Base-by-base conservation (phyloP, 2,888 invertebrate genomes). In the Xanthorhoe spadicearia region DNA sequence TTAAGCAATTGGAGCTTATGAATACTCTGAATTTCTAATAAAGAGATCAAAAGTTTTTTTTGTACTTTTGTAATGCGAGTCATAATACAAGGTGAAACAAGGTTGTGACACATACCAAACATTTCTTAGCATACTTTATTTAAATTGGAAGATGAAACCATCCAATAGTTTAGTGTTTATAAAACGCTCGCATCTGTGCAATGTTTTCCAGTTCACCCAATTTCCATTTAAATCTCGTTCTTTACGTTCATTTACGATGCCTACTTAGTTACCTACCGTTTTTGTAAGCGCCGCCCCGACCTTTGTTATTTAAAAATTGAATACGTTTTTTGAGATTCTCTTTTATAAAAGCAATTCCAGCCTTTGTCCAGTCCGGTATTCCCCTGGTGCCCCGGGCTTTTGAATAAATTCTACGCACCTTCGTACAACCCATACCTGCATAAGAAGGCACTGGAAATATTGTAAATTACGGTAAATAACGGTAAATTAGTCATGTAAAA, bases 351-450 rank as follows among this genome's bases (percentile, higher is more conserved):
- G 80, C 77, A 83, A 81, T 84, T 81, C 77, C 68, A 77, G 77
- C 79, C 80, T 79, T 84, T 81, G 83, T 80, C 81, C 81, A 75
- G 78, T 54, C 56, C 61, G 68, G 68, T 75, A 75, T 80, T 78
- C 81, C 76, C 74, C 73, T 68, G 72, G 75, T 73, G 81, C 75
- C 76, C 69, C 69, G 72, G 77, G 78, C 76, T 77, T 79, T 77
- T 81, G 80, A 83, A 85, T 86, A 84, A 82, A 84, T 84, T 83
- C 80, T 76, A 75, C 70, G 66, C 54, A 71, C 69, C 63, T 71
- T 71, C 67, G 66, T 69, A 66, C 63, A 68, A 68, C 61, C 63
- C 62, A 55, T 67, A 66, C 71, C 69, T 71, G 72, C 74, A 69
- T 73, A 70, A 68, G 64, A 66, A 70, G 64, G 64, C 61, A 52